Evolutionary conservation across 2,797 vertebrate genomes (phyloP), one percentile per base, ranked within the genome.

Genomic region (Microctenopoma stevenorrisi): DNA sequence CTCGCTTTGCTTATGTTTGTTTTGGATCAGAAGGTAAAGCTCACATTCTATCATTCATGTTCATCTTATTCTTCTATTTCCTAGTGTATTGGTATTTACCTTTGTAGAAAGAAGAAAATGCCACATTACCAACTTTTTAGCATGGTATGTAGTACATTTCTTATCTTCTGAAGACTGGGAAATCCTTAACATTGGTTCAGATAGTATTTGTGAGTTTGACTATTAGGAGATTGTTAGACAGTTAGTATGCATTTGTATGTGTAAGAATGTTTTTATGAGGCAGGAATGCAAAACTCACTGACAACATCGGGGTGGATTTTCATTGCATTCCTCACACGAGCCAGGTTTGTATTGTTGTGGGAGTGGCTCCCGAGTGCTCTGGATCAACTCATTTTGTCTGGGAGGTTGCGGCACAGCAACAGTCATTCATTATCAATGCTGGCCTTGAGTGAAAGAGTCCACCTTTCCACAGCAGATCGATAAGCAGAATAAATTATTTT

Each of bases 401-500:
- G 9, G 65, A 52, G 57, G 53, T 75, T 72, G 77, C 67, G 61
- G 18, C 42, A 62, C 59, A 60, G 50, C 55, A 26, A 72, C 64
- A 59, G 61, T 43, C 60, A 38, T 82, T 80, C 37, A 77, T 81
- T 79, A 72, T 69, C 64, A 50, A 49, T 42, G 61, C n/a, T 58
- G 48, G 48, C 52, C 57, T 26, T 53, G 73, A 82, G 62, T 71
- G 62, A 70, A 74, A 60, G 64, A 78, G 30, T 77, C 78, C 60
- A 66, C 58, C 50, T 78, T 64, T 72, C 51, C 62, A 59, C 60
- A 33, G 54, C 4, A 46, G 69, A 85, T 86, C 76, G 67, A 76
- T 84, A 75, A 42, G 16, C 28, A 46, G 71, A 80, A 85, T 84
- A 74, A 26, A 82, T 78, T 65, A 79, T 78, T 83, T 84, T 52